Conservation (phyloP, 2,113 vertebrate species). For the Hydrochoerus hydrochaeris region DNA sequence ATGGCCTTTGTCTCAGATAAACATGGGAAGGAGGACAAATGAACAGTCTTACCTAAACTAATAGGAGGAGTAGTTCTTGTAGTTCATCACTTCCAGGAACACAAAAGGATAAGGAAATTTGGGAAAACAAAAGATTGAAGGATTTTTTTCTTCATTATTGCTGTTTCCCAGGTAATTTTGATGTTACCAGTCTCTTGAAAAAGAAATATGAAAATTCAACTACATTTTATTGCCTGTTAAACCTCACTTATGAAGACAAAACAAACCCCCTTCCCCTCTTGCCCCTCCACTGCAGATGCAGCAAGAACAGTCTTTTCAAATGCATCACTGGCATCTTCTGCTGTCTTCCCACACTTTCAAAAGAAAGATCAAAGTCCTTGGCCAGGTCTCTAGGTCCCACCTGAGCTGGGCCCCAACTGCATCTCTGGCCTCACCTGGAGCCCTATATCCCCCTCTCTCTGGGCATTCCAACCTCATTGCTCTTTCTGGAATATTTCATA, state of each 20-base stretch:
- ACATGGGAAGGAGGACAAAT: background rate
- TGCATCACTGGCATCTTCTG: too few species aligned
- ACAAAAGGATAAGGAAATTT: background rate
- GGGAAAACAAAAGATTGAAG: background rate
- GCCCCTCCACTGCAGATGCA: background rate
- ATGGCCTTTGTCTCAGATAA: background rate
- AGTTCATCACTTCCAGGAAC: background rate
- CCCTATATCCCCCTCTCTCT: background rate
- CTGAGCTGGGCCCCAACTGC: background rate
- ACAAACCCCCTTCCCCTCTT: background rate
- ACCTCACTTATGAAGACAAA: background rate
- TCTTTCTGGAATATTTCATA: constrained; percentile 20
- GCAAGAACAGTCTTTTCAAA: background rate
- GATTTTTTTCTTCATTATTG: background rate
- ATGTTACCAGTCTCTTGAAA: background rate
- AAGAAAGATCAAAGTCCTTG: background rate
- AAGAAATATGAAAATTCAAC: background rate
- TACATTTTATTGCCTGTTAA: background rate
- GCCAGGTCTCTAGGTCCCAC: background rate
- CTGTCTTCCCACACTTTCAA: background rate
- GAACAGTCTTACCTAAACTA: background rate
- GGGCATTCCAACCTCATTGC: background rate
- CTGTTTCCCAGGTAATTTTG: background rate
- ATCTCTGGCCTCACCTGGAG: background rate
- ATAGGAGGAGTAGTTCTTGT: background rate